Conservation (phyloP, 2,888 invertebrate genomes). For the Melolontha melolontha region DNA sequence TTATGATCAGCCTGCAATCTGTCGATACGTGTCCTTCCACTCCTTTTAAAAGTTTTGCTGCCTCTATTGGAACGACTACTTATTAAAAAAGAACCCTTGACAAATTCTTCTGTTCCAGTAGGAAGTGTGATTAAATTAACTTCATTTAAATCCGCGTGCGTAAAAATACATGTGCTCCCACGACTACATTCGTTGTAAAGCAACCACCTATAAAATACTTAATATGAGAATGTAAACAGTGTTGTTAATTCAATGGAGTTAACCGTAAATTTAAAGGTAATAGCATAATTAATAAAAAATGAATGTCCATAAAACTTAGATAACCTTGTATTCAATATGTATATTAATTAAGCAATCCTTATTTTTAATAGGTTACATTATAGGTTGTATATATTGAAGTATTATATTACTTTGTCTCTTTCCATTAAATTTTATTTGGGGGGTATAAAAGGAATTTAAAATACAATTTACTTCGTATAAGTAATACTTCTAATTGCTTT, state of each 20-base stretch:
- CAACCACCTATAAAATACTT: constrained; percentile 42
- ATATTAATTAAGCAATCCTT: no score
- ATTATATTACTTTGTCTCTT: no score
- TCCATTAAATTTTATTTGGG: no score
- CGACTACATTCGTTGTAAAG: constrained; percentile 43
- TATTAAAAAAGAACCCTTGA: constrained; percentile 35
- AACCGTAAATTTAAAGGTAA: no score
- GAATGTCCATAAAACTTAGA: no score
- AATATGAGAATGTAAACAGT: constrained; percentile 11
- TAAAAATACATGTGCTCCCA: constrained; percentile 41
- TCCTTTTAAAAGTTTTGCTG: constrained; percentile 26
- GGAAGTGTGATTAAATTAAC: constrained; percentile 37
- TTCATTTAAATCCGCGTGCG: constrained; percentile 38
- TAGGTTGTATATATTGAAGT: no score
- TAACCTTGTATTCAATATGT: no score
- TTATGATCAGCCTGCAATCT: constrained; percentile 2
- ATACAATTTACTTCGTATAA: no score
- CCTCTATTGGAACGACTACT: constrained; percentile 6
- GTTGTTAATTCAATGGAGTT: constrained; percentile 14
- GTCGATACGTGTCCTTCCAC: constrained; percentile 2
- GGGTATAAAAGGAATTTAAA: no score
- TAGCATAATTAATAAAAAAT: no score
- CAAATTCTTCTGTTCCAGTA: constrained; percentile 40
- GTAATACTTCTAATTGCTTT: no score
- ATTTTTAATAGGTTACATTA: no score